These are phyloP conservation scores for Tor tambroides DNA, from an alignment of 2,113 vertebrate species.

Conservation along the genomic window DNA sequence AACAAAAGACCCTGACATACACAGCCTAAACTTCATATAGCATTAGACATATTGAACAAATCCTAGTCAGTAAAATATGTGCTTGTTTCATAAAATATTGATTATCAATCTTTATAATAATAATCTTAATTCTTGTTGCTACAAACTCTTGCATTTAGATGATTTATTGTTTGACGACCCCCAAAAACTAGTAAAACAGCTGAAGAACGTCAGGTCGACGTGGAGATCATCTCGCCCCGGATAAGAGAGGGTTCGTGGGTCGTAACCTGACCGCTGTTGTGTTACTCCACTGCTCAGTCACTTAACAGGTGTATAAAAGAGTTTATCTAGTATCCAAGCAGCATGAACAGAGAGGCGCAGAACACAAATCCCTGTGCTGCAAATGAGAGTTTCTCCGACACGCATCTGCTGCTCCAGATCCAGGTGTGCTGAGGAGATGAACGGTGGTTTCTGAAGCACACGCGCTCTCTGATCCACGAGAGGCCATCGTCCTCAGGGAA, in stretches of 20 bases:
- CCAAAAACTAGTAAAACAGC: slow-evolving; percentile 39
- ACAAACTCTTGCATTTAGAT: slow-evolving; percentile 66
- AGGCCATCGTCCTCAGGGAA: slow-evolving; percentile 25
- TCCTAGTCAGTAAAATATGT: slow-evolving; percentile 76
- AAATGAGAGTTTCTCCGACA: slow-evolving; percentile 26
- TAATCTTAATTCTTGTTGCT: slow-evolving; percentile 68
- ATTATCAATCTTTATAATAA: slow-evolving; percentile 60
- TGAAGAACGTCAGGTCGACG: slow-evolving; percentile 33
- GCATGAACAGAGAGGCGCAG: slow-evolving; percentile 22
- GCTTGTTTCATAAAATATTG: slow-evolving; percentile 75
- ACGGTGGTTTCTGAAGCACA: background rate
- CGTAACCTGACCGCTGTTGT: background rate
- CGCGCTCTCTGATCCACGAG: background rate
- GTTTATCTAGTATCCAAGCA: slow-evolving; percentile 49
- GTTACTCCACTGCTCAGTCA: slow-evolving; percentile 18
- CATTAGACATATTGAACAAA: slow-evolving; percentile 67
- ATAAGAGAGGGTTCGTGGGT: no score
- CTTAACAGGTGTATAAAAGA: slow-evolving; percentile 49
- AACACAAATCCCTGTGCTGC: background rate
- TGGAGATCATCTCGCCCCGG: no score
- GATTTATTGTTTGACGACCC: slow-evolving; percentile 54
- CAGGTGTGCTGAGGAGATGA: no score
- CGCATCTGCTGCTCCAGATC: background rate
- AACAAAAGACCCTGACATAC: slow-evolving; percentile 65
- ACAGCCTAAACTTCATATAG: slow-evolving; percentile 66